Evolutionary conservation across 2,113 vertebrate species (phyloP), one percentile per base, ranked within the genome.

Genomic region (Albula glossodonta): DNA sequence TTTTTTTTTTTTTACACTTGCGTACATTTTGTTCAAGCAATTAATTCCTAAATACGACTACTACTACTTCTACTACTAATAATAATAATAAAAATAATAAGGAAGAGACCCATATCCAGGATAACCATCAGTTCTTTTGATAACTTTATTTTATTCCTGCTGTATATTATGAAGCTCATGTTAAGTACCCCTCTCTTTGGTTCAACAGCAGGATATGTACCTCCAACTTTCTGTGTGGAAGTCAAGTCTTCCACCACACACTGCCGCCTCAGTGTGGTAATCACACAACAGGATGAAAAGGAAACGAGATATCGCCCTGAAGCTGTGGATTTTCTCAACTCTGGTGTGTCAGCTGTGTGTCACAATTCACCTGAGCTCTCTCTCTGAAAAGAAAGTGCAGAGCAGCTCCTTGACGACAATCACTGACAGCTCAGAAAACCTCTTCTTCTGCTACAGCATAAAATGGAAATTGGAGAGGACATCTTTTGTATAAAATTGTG

Each of bases 321-420:
- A 53, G 51, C 41, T 12, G 22, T 10, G 51, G 15, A 6, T 84
- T 79, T 78, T 15, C 22, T 84, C 66, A 84, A 51, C 31, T 22
- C 41, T 19, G 7, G 60, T 66, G 22, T 57, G 74, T 78, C 51
- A 52, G 22, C 77, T 41, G 51, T 53, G 48, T 83, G 60, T 83
- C 57, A 56, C 31, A 41, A 41, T 83, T n/a, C 70, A 49, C 31
- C 78, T 79, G 25, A 49, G 31, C 78, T 79, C 78, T 22, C 57
- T 74, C 49, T 83, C 56, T 70, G 41, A 81, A n/a, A 81, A 17
- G 74, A 84, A 51, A 12, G 66, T 41, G 15, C 12, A 51, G 10
- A 25, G 22, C 83, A 78, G 51, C 13, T 31, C 70, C 31, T 31
- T 83, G 63, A 78, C 70, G 78, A 84, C 51, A 78, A 84, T 41